These are phyloP conservation scores for Cinclus cinclus DNA, from an alignment of 2,113 vertebrate genomes.

Conservation along the genomic window DNA sequence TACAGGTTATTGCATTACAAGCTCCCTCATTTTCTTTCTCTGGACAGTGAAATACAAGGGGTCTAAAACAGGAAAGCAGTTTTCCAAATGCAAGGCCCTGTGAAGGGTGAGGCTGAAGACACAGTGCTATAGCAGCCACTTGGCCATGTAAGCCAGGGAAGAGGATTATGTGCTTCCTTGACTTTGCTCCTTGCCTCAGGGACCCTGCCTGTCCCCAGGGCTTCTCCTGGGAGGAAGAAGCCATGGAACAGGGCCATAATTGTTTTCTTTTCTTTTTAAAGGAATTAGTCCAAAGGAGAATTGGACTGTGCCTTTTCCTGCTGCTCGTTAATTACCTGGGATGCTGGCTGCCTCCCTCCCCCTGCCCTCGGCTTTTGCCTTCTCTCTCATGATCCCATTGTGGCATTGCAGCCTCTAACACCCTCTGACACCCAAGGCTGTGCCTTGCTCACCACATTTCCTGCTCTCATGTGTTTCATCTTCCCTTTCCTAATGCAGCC, in stretches of 20 bases:
- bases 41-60: background rate
- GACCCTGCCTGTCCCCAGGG: background rate
- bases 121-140: accelerated
- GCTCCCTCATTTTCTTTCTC: background rate
- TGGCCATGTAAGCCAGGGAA: background rate
- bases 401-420: background rate
- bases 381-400: background rate
- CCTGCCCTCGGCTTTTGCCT: accelerated
- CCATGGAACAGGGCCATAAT: background rate
- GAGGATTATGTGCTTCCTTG: background rate
- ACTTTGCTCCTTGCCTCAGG: background rate
- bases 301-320: background rate
- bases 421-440: background rate
- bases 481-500: background rate
- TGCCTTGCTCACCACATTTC: background rate
- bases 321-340: background rate
- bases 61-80: background rate
- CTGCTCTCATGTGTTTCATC: background rate
- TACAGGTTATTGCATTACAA: background rate
- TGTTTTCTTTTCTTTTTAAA: background rate
- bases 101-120: background rate
- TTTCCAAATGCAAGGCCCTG: background rate
- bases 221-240: background rate
- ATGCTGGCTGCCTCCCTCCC: background rate
- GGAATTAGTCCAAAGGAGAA: background rate